A percentile compares a stretch with the other conserved stretches of the same genome.
Evolutionary conservation across 1,140 invertebrate genomes (phyloP).

Genomic region (Drosophila pallidifrons): DNA sequence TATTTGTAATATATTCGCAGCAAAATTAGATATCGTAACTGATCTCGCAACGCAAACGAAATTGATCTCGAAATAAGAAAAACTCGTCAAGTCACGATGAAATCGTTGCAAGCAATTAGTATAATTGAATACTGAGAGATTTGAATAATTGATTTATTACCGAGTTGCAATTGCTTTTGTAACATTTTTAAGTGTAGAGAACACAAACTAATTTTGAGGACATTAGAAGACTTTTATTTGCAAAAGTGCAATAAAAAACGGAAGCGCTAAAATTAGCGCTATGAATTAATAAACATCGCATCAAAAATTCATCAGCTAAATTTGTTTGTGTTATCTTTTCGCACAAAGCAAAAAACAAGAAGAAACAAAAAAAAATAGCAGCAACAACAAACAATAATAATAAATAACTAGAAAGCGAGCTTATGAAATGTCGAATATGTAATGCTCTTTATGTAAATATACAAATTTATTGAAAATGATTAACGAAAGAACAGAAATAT

Average conservation of each 20-base stretch:
- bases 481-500: constrained; percentile 4
- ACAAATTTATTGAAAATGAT: background rate
- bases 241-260: constrained; percentile 40
- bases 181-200: background rate
- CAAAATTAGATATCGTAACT: no score
- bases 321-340: constrained; percentile 50
- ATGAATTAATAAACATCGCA: constrained; percentile 52
- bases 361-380: background rate
- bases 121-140: constrained; percentile 6
- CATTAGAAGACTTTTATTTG: background rate
- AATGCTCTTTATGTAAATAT: no score
- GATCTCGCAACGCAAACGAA: no score
- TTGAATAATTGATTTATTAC: background rate
- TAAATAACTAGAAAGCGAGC: background rate
- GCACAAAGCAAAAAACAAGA: constrained; percentile 2
- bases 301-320: constrained; percentile 60
- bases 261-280: constrained; percentile 58
- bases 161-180: background rate
- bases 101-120: background rate
- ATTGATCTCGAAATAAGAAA: background rate
- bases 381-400: background rate
- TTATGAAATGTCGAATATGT: no score
- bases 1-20: no score
- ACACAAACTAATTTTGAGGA: background rate
- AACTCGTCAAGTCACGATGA: constrained; percentile 5